Conservation (phyloP, 1,140 invertebrate species). For the Melanaphis sacchari region DNA sequence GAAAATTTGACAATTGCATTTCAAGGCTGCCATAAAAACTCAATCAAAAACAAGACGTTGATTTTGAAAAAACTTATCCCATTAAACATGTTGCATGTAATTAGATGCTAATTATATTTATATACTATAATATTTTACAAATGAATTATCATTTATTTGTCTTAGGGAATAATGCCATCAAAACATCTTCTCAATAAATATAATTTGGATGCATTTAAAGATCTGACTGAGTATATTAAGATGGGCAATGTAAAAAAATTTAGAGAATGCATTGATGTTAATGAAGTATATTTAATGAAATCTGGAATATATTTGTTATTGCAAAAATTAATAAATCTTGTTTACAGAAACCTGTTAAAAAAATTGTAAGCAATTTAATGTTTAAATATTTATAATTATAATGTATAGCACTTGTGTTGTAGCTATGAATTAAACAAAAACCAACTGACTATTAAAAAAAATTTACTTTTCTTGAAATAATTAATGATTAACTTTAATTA, state of each 20-base stretch:
- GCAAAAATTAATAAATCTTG: slow-evolving; percentile 93
- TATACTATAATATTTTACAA: not conserved
- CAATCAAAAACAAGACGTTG: slow-evolving; percentile 86
- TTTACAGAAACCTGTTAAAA: slow-evolving; percentile 96
- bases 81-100: slow-evolving; percentile 79
- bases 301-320: slow-evolving; percentile 96
- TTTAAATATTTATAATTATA: not conserved
- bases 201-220: slow-evolving; percentile 88
- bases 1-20: slow-evolving; percentile 93
- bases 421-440: not conserved
- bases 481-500: not conserved
- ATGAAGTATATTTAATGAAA: slow-evolving; percentile 92
- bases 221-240: slow-evolving; percentile 85
- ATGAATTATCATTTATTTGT: slow-evolving; percentile 9
- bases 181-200: slow-evolving; percentile 83
- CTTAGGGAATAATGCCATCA: slow-evolving; percentile 84
- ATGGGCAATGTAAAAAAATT: slow-evolving; percentile 87
- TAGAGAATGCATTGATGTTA: slow-evolving; percentile 82
- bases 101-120: not conserved
- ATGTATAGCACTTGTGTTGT: not conserved
- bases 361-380: slow-evolving; percentile 75
- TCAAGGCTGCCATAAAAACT: slow-evolving; percentile 83
- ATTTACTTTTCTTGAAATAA: not conserved
- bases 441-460: too few relatives aligned
- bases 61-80: slow-evolving; percentile 97